phyloP scores from a whole-genome alignment of 2,113 vertebrate species.

The Eudyptes chrysolophus region DNA sequence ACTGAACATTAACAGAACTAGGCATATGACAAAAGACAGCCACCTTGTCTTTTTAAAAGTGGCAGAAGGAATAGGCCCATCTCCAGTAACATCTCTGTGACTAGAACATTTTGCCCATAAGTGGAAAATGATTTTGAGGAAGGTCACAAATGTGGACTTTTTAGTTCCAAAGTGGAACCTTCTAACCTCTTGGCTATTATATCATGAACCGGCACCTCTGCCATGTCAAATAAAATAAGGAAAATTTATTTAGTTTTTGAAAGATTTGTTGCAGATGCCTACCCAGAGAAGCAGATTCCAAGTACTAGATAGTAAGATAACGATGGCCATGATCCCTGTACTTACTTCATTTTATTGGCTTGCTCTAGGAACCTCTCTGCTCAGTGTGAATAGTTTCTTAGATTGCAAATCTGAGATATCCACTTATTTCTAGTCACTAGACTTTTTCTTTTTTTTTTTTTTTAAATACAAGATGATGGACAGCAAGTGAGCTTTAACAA shows the following conservation, averaged over 20 bases:
- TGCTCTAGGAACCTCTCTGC: neutral
- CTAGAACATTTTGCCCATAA: neutral
- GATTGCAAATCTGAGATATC: neutral
- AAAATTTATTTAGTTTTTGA: neutral
- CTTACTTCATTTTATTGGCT: neutral
- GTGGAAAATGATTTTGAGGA: neutral
- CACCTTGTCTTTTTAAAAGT: neutral
- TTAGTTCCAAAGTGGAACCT: neutral
- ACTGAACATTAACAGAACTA: neutral
- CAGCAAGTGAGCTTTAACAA: neutral
- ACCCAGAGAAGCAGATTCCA: neutral
- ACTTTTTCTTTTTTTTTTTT: neutral
- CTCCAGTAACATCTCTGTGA: neutral
- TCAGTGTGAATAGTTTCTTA: neutral
- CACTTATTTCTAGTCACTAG: neutral
- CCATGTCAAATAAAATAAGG: neutral
- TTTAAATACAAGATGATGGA: fast-evolving
- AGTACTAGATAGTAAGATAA: neutral
- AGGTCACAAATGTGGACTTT: neutral
- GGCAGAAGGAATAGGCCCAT: neutral
- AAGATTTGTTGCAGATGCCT: neutral
- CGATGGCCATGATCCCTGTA: neutral
- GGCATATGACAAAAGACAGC: neutral
- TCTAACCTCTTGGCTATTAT: neutral
- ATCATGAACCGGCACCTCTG: neutral